Base-by-base conservation (phyloP, 2,888 invertebrate genomes). In the Philereme vetulata region DNA sequence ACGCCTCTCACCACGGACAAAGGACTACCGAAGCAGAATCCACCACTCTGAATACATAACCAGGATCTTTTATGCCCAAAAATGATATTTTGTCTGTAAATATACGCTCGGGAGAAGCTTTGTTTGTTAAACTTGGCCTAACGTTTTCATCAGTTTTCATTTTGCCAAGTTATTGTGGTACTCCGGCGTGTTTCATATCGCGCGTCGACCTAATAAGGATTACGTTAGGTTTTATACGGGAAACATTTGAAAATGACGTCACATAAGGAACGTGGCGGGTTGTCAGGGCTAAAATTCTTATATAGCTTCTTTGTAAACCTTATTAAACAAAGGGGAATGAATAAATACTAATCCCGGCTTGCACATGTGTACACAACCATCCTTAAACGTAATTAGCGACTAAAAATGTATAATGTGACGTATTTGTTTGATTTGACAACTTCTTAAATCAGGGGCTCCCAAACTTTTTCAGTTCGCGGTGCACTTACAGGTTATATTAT, bases 71-170 rank as follows among this genome's bases (percentile, higher is more conserved):
- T 72, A 72, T 69, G 60, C 68, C 62, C 57, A 68, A 72, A 73
- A 75, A 72, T 73, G 73, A 72, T 75, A 75, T 76, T 76, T 74
- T 71, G 71, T 67, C 68, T 67, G 74, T 72, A 72, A 72, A 72
- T 70, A 72, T 61, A 67, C 70, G 66, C 64, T 64, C 62, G 65
- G 63, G 57, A 67, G 64, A 62, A 60, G 70, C 69, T 64, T 66
- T 66, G 62, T 51, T 58, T 57, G 57, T 63, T 64, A 52, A 61
- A 66, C 64, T 65, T 60, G 52, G 56, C 42, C 56, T 64, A 51
- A 62, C 36, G 60, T 54, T 62, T 69, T 59, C 62, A 47, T 67
- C 67, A 64, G 58, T 51, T 62, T 60, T 62, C 55, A 57, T 62
- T 51, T 57, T 53, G 46, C 33, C 52, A 54, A 57, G 56, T 62